These are phyloP conservation scores for Diadumene lineata DNA, from an alignment of 92 coral and sea anemone genomes.

Conservation along the genomic window DNA sequence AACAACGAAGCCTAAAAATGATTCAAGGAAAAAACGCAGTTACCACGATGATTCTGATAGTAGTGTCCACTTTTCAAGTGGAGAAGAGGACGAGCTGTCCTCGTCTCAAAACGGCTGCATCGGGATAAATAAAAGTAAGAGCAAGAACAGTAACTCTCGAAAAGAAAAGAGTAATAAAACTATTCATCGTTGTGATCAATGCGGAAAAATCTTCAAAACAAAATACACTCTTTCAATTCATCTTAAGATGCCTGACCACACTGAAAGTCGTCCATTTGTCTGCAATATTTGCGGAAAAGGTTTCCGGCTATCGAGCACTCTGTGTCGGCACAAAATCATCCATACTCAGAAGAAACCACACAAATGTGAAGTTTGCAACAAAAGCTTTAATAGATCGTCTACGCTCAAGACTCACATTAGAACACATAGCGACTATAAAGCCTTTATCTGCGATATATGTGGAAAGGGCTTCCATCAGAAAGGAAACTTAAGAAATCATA, in stretches of 20 bases:
- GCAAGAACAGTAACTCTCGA: constrained; percentile 22
- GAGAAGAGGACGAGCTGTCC: constrained; percentile 20
- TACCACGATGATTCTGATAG: constrained; percentile 16
- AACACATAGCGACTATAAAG: constrained; percentile 92
- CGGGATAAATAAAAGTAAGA: constrained; percentile 34
- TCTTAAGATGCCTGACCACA: constrained; percentile 96
- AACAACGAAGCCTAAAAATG: constrained; percentile 20
- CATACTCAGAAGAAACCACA: constrained; percentile 98
- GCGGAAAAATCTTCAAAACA: constrained; percentile 94
- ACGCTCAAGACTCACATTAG: constrained; percentile 94
- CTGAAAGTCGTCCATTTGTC: constrained; percentile 91
- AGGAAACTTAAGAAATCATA: constrained; percentile 93
- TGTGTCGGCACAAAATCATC: constrained; percentile 95
- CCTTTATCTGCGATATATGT: constrained; percentile 88
- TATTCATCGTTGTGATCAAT: constrained; percentile 85
- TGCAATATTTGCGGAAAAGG: constrained; percentile 98
- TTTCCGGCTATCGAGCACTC: constrained; percentile 94
- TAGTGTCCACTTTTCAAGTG: constrained; percentile 16
- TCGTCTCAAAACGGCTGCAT: constrained; percentile 22
- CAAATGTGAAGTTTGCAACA: constrained; percentile 79
- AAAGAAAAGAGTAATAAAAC: constrained; percentile 57
- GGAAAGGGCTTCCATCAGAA: constrained; percentile 99
- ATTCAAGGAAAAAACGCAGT: constrained; percentile 23
- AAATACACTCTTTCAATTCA: constrained; percentile 95
- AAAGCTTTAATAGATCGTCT: constrained; percentile 91